These are phyloP conservation scores for Clarias batrachus DNA, from an alignment of 2,113 vertebrate genomes.

Conservation along the genomic window DNA sequence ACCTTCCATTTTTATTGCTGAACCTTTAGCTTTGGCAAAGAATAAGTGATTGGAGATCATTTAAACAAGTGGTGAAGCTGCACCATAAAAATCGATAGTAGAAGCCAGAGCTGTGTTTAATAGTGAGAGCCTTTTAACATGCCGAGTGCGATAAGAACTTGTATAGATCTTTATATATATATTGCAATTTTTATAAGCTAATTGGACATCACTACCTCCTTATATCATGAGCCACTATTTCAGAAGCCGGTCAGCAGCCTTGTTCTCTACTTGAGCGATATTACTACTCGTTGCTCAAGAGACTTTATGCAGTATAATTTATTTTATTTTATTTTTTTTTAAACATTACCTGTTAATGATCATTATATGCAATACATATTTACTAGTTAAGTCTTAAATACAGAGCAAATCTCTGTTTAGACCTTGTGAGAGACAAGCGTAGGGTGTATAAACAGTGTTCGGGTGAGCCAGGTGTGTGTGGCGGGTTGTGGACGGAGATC, in stretches of 20 bases:
- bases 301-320: no score
- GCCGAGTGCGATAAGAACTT: no score
- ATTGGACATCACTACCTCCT: background rate
- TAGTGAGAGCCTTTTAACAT: no score
- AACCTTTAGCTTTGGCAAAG: no score
- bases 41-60: no score
- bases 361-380: no score
- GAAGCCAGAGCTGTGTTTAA: no score
- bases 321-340: no score
- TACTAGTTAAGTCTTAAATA: background rate
- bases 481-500: slow-evolving; percentile 24
- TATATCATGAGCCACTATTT: background rate
- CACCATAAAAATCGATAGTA: no score
- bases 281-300: background rate
- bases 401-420: background rate
- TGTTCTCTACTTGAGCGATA: background rate
- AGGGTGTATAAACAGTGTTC: slow-evolving; percentile 24
- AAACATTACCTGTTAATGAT: background rate
- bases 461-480: slow-evolving; percentile 39
- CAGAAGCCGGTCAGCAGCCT: background rate
- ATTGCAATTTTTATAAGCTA: background rate
- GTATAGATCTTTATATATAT: background rate
- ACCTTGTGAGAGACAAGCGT: background rate
- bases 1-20: no score
- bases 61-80: no score